Percentiles rank a stretch among this genome's conserved stretches.
phyloP scores from a whole-genome alignment of 2,888 invertebrate species.

The Tetragnatha montana region DNA sequence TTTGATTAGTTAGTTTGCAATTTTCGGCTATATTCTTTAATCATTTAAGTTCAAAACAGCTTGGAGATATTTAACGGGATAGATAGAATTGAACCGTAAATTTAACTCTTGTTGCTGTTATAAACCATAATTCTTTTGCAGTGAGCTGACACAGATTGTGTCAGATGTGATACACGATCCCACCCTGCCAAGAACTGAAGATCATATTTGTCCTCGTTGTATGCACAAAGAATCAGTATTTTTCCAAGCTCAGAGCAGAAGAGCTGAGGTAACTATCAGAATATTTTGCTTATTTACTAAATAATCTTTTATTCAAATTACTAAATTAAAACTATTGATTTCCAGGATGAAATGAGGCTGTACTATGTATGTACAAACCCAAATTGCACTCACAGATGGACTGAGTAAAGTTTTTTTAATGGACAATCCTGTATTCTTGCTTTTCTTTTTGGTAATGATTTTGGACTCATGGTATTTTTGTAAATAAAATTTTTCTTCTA shows the following conservation, averaged over 20 bases:
- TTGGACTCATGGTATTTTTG: background rate
- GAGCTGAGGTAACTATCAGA: conserved; percentile 84
- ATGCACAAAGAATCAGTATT: conserved; percentile 97
- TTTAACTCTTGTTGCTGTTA: background rate
- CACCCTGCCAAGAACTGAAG: conserved; percentile 96
- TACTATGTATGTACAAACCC: conserved; percentile 96
- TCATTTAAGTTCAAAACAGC: too few species aligned
- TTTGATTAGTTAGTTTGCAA: too few species aligned
- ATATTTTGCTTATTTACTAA: background rate
- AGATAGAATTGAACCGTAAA: too few species aligned
- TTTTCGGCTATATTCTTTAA: too few species aligned
- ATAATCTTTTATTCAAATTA: background rate
- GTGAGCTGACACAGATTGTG: conserved; percentile 97
- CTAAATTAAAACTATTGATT: conserved; percentile 42
- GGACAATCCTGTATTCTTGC: background rate
- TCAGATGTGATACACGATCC: conserved; percentile 99
- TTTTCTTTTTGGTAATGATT: background rate
- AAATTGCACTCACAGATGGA: conserved; percentile 96
- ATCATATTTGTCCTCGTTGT: conserved; percentile 98
- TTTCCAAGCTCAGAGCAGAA: conserved; percentile 96
- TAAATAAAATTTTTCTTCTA: background rate
- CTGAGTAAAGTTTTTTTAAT: conserved; percentile 83
- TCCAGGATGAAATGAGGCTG: conserved; percentile 93
- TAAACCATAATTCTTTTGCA: conserved; percentile 76
- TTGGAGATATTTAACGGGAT: too few species aligned